Conservation (phyloP, 2,113 vertebrate species). For the Oryzias melastigma region DNA sequence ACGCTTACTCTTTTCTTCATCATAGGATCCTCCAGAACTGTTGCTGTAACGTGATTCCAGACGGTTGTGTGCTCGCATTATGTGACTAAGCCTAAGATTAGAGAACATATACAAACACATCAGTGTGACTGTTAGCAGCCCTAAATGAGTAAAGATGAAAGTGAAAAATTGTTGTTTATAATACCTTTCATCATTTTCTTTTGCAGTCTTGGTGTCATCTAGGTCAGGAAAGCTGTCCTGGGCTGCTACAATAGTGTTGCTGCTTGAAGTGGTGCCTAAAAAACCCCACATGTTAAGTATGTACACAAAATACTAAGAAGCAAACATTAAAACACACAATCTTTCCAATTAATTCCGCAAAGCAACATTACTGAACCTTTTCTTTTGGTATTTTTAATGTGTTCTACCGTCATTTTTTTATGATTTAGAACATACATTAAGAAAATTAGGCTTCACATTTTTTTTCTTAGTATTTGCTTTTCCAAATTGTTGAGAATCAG, state of each 20-base stretch:
- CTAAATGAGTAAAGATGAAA: constrained; percentile 3
- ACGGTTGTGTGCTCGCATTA: constrained; percentile 88
- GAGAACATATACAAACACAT: neutral
- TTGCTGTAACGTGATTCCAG: constrained; percentile 97
- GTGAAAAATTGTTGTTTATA: constrained; percentile 9
- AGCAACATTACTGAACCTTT: no score
- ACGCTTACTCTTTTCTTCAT: constrained; percentile 94
- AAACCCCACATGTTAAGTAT: neutral
- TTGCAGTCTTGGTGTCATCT: constrained; percentile 83
- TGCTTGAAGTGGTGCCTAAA: constrained; percentile 91
- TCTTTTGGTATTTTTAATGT: no score
- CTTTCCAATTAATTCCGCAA: neutral
- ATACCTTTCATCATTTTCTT: constrained; percentile 92
- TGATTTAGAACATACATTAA: no score
- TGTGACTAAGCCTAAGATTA: constrained; percentile 55
- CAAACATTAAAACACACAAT: neutral
- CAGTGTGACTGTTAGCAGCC: neutral
- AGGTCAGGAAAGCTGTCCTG: constrained; percentile 87
- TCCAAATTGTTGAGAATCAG: no score
- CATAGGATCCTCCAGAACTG: constrained; percentile 95
- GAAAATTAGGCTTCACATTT: no score
- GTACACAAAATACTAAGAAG: neutral
- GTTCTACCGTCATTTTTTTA: no score
- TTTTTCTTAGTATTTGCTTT: no score
- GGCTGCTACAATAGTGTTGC: constrained; percentile 89